Evolutionary conservation across 2,113 vertebrate species (phyloP), one percentile per base, ranked within the genome.

Genomic region (Lophura nycthemera): DNA sequence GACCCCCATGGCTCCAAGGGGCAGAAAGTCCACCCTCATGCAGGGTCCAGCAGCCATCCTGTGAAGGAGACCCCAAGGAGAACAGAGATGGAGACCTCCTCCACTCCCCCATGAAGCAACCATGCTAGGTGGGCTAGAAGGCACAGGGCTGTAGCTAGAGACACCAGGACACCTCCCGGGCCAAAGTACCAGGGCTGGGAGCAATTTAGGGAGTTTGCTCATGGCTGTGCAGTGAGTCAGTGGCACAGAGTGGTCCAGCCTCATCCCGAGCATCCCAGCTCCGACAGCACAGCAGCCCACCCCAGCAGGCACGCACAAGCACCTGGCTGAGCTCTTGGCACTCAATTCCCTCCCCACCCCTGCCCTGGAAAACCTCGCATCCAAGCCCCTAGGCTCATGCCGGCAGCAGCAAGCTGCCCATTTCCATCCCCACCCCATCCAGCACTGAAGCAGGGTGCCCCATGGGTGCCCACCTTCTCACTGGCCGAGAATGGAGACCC

Each of bases 391-490:
- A 63, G 67, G 27, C 38, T 60, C 2, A 54, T 40, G 36, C 6
- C 27, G 9, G 61, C 45, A 60, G 13, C 60, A 32, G 29, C 48
- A 4, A 4, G 42, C 42, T 2, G 32, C 61, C 92, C 83, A 71
- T 20, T 0, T n/a, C 8, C 6, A 20, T 56, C 85, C 88, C 84
- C 38, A 27, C 74, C 83, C 86, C 3, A 1, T 52, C 78, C 83
- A 40, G 71, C n/a, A 1, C 8, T 3, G 79, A 7, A 40, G 73
- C 22, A 75, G 67, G 36, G 83, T 90, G 83, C 66, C 93, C 93
- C 82, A 72, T 22, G 50, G 27, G 73, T 16, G 96, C 98, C 98
- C 98, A 99, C 99, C 99, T 99, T 99, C 95, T 98, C 90, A 79
- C 97, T 47, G 81, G 84, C 64, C 47, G 95, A 86, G 96, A 98